These are phyloP conservation scores for Drosophila bifasciata DNA, from an alignment of 1,140 invertebrate species.

Conservation along the genomic window DNA sequence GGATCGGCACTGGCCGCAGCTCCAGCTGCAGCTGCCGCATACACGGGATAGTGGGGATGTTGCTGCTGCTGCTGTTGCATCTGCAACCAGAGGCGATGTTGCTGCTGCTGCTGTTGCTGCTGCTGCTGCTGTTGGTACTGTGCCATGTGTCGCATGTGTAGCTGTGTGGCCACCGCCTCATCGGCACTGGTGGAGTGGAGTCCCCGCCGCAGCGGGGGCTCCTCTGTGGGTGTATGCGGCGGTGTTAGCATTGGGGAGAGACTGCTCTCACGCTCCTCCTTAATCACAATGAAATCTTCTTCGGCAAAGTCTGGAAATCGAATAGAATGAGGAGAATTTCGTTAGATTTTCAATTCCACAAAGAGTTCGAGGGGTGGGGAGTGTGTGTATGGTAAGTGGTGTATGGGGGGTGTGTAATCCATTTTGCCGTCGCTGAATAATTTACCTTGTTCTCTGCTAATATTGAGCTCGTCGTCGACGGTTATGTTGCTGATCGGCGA, in stretches of 20 bases:
- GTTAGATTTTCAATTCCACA: slow-evolving; percentile 11
- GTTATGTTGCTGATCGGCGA: slow-evolving; percentile 83
- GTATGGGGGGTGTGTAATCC: neutral
- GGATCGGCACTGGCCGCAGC: slow-evolving; percentile 72
- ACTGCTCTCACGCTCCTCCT: slow-evolving; percentile 87
- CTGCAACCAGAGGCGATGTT: slow-evolving; percentile 75
- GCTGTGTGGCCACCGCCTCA: slow-evolving; percentile 64
- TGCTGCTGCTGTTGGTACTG: slow-evolving; percentile 72
- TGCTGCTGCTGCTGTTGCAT: slow-evolving; percentile 61
- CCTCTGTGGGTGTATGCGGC: slow-evolving; percentile 89
- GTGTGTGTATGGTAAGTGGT: neutral
- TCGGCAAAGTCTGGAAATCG: slow-evolving; percentile 68
- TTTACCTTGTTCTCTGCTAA: slow-evolving; percentile 81
- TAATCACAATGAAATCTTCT: slow-evolving; percentile 85
- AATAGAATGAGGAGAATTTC: neutral
- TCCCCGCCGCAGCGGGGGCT: slow-evolving; percentile 67
- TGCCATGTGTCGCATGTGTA: slow-evolving; percentile 74
- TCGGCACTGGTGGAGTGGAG: slow-evolving; percentile 67
- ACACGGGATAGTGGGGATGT: slow-evolving; percentile 61
- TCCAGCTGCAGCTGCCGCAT: slow-evolving; percentile 35
- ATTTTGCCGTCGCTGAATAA: slow-evolving; percentile 60
- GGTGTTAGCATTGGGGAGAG: slow-evolving; percentile 88
- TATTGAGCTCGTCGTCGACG: slow-evolving; percentile 81
- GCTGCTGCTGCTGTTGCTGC: slow-evolving; percentile 62
- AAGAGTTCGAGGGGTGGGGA: too few species aligned